A percentile compares a stretch with the other conserved stretches of the same genome.
Evolutionary conservation across 2,113 vertebrate species (phyloP).

Genomic region (Rhinogobius similis): DNA sequence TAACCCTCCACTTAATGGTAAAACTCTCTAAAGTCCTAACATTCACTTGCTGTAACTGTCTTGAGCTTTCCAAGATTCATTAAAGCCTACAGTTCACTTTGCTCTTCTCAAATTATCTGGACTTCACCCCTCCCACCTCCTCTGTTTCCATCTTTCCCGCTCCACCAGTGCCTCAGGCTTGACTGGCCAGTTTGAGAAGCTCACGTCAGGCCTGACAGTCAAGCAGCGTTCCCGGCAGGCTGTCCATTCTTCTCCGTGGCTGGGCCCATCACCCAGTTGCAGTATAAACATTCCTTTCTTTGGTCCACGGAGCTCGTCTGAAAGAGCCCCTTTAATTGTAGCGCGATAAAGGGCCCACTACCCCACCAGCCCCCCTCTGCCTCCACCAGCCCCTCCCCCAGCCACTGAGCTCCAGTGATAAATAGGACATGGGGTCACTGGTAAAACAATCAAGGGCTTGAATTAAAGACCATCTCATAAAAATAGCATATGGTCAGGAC

Average conservation of each 20-base stretch:
- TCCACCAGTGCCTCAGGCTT: slow-evolving; percentile 23
- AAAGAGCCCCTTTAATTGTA: slow-evolving; percentile 80
- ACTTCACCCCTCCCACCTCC: slow-evolving; percentile 8
- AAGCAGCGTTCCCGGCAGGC: slow-evolving; percentile 56
- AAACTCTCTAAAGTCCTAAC: slow-evolving; percentile 15
- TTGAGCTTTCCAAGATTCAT: background rate
- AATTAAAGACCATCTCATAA: slow-evolving; percentile 68
- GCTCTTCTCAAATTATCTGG: slow-evolving; percentile 7
- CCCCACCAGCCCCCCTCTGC: slow-evolving; percentile 28
- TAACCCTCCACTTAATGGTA: slow-evolving; percentile 78
- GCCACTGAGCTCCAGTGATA: slow-evolving; percentile 63
- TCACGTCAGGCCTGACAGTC: slow-evolving; percentile 60
- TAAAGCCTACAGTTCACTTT: slow-evolving; percentile 1
- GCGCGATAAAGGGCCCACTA: slow-evolving; percentile 61
- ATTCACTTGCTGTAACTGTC: background rate
- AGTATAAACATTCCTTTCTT: slow-evolving; percentile 81
- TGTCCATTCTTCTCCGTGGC: slow-evolving; percentile 55
- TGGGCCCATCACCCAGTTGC: slow-evolving; percentile 63
- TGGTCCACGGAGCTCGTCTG: slow-evolving; percentile 63
- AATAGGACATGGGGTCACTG: slow-evolving; percentile 64
- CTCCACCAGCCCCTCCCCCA: slow-evolving; percentile 34
- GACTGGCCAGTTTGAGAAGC: slow-evolving; percentile 54
- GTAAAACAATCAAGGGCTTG: slow-evolving; percentile 68
- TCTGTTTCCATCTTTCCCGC: slow-evolving; percentile 14
- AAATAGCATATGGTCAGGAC: slow-evolving; percentile 60